A percentile compares a stretch with the other conserved stretches of the same genome.
Evolutionary conservation across 2,113 vertebrate species (phyloP).

Genomic region (Psammodynastes pulverulentus): DNA sequence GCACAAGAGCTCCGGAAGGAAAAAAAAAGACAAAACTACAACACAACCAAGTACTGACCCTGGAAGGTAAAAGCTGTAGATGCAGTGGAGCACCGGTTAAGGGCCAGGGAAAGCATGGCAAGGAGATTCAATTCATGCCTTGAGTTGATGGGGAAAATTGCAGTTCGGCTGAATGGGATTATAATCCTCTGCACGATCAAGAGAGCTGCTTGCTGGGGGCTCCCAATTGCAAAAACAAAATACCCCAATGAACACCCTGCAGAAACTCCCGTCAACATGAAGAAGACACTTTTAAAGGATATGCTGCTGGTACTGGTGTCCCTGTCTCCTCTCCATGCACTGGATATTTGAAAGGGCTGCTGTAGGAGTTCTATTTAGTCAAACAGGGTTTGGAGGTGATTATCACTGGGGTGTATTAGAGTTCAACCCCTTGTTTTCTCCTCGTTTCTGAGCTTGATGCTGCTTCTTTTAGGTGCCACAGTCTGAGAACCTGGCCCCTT

Average conservation of each 20-base stretch:
- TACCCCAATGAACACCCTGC: neutral
- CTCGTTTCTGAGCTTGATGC: slow-evolving; percentile 13
- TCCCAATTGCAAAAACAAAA: neutral
- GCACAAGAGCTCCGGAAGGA: neutral
- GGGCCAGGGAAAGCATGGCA: neutral
- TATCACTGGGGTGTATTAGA: neutral
- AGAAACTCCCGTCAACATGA: neutral
- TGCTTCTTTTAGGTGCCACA: neutral
- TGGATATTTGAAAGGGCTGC: neutral
- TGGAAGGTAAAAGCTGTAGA: neutral
- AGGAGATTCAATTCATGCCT: neutral
- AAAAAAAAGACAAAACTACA: neutral
- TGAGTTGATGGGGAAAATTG: neutral
- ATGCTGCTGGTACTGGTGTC: neutral
- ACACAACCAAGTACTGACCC: neutral
- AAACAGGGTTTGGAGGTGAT: slow-evolving; percentile 28
- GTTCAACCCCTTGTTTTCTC: neutral
- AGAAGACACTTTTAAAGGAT: neutral
- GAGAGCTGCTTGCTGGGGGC: neutral
- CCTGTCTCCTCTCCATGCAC: neutral
- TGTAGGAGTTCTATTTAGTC: slow-evolving; percentile 3
- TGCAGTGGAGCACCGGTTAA: neutral
- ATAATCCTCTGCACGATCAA: neutral
- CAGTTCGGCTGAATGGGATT: neutral
- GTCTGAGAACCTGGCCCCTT: neutral